These are phyloP conservation scores for Rynchops niger DNA, from an alignment of 2,113 vertebrate species.

Conservation along the genomic window DNA sequence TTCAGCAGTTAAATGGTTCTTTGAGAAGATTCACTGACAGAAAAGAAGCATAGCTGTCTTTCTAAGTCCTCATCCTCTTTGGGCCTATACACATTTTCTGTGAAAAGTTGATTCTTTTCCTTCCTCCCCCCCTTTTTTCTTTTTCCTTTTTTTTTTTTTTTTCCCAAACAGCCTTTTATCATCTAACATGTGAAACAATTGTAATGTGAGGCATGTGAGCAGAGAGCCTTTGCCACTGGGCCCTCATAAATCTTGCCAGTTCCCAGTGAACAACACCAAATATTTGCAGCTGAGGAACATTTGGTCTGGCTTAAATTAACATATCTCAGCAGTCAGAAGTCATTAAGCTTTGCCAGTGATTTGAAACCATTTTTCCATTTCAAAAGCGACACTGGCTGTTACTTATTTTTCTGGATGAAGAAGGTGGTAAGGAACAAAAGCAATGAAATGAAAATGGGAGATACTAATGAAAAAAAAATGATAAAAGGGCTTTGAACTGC, in stretches of 20 bases:
- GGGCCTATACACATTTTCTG: slow-evolving; percentile 30
- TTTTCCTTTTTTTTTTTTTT: not conserved
- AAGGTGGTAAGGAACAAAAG: slow-evolving; percentile 70
- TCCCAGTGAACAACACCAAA: slow-evolving; percentile 84
- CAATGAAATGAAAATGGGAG: slow-evolving; percentile 67
- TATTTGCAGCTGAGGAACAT: slow-evolving; percentile 86
- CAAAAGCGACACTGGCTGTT: slow-evolving; percentile 76
- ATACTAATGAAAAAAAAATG: slow-evolving; percentile 65
- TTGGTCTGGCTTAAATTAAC: slow-evolving; percentile 85
- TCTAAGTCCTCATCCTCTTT: slow-evolving; percentile 37
- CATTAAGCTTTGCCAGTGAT: slow-evolving; percentile 83
- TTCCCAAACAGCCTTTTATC: slow-evolving; percentile 63
- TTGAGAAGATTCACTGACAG: slow-evolving; percentile 56
- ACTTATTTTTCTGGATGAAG: slow-evolving; percentile 72
- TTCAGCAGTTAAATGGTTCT: slow-evolving; percentile 59
- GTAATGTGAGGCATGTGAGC: slow-evolving; percentile 77
- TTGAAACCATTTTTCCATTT: slow-evolving; percentile 85
- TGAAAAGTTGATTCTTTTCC: slow-evolving; percentile 66
- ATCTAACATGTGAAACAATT: slow-evolving; percentile 75
- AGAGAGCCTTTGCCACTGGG: slow-evolving; percentile 81
- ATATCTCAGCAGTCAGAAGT: slow-evolving; percentile 86
- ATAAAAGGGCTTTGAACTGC: slow-evolving; percentile 53
- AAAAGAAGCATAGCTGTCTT: slow-evolving; percentile 58
- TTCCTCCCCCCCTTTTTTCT: not conserved
- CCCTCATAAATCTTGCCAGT: slow-evolving; percentile 84